A percentile compares a stretch with the other conserved stretches of the same genome.
Conservation (phyloP, 2,888 invertebrate species). For the Caenorhabditis uteleia region DNA sequence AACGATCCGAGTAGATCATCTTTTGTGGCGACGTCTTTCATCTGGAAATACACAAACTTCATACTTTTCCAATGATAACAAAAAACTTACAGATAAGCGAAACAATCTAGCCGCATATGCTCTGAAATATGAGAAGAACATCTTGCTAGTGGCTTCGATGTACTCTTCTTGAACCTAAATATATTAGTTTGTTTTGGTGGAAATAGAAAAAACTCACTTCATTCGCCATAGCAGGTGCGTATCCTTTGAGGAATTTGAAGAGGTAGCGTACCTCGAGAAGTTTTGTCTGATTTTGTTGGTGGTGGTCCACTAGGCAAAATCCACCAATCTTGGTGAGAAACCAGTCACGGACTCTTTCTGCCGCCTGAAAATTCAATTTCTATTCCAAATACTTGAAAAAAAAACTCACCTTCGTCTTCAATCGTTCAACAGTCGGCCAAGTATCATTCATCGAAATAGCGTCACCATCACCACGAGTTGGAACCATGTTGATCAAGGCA, state of each 20-base stretch:
- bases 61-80: too few species aligned
- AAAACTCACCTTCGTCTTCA: constrained; percentile 79
- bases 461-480: constrained; percentile 77
- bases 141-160: constrained; percentile 73
- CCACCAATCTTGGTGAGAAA: constrained; percentile 93
- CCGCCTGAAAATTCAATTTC: constrained; percentile 74
- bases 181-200: too few species aligned
- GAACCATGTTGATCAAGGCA: constrained; percentile 77
- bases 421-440: constrained; percentile 89
- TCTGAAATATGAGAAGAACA: constrained; percentile 94
- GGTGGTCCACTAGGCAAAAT: constrained; percentile 96
- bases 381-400: background rate
- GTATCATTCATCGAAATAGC: constrained; percentile 80
- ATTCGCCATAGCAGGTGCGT: constrained; percentile 87
- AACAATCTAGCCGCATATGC: constrained; percentile 87
- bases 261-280: constrained; percentile 88
- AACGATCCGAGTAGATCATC: constrained; percentile 87
- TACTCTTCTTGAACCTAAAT: constrained; percentile 67
- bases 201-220: constrained; percentile 36
- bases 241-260: constrained; percentile 92
- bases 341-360: constrained; percentile 91
- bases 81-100: constrained; percentile 87
- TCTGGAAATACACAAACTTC: too few species aligned
- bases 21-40: constrained; percentile 90
- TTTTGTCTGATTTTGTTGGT: constrained; percentile 95